Evolutionary conservation across 2,113 vertebrate species (phyloP).

Genomic region (Boulengeromyrus knoepffleri): DNA sequence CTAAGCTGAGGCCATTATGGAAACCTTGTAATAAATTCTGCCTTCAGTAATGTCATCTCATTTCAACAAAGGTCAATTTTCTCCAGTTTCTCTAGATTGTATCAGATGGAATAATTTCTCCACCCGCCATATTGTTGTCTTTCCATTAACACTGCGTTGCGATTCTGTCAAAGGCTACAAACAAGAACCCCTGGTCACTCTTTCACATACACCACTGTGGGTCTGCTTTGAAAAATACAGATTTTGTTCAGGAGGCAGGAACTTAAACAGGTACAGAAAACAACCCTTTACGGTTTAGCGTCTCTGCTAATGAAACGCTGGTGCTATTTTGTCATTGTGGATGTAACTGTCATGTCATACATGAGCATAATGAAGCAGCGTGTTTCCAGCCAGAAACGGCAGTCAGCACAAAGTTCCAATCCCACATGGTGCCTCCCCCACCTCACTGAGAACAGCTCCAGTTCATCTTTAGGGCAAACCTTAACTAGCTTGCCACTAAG

Average conservation of each 20-base stretch:
- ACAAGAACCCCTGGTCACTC: constrained; percentile 21
- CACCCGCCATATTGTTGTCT: not conserved
- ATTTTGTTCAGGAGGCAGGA: not conserved
- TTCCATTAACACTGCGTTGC: not conserved
- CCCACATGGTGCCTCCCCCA: not conserved
- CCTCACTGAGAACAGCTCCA: constrained; percentile 12
- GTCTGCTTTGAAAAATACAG: not conserved
- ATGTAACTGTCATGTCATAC: not conserved
- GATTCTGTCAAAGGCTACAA: constrained; percentile 3
- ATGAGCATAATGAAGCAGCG: constrained; percentile 39
- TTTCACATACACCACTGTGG: not conserved
- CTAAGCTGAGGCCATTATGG: not conserved
- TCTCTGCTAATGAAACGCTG: constrained; percentile 21
- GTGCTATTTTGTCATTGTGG: not conserved
- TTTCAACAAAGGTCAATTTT: not conserved
- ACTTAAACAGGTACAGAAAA: not conserved
- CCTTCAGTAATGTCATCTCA: not conserved
- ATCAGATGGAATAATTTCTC: not conserved
- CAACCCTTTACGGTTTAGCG: constrained; percentile 24
- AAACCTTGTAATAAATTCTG: not conserved
- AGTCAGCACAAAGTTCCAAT: constrained; percentile 32
- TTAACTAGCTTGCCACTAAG: constrained; percentile 14
- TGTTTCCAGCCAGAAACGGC: constrained; percentile 33
- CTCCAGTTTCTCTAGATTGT: not conserved
- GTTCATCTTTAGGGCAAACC: not conserved